Evolutionary conservation across 2,797 vertebrate species (phyloP), one percentile per base, ranked within the genome.

Genomic region (Pangasius mekongensis): DNA sequence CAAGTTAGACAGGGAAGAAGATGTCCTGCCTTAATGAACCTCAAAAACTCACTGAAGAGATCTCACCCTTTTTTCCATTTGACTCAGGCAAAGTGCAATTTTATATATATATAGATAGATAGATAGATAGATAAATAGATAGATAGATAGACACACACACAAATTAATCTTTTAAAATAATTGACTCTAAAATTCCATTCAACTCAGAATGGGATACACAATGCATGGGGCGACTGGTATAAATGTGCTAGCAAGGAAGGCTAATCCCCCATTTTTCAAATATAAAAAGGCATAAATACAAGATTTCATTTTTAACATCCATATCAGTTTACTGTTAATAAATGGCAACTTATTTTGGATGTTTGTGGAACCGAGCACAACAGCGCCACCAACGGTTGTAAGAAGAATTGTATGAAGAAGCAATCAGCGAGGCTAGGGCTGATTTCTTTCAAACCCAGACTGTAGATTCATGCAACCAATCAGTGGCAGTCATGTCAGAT

Each of bases 41-140:
- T 52, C n/a, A 39, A 14, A 82, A 62, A 58, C 36, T 58, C 20
- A 76, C 52, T 20, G 83, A 71, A 86, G 58, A 88, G 33, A 62
- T 78, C 47, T 24, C 22, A 36, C 33, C 6, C 6, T 43, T 83
- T 84, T 33, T 16, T 84, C 24, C 60, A 69, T 78, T 47, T 78
- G 39, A 27, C 2, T 64, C 30, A 64, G 20, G 11, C 16, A 43
- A 14, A 54, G 64, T 43, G 77, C 22, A 71, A 36, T 73, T 60
- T 14, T 66, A 30, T 30, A 33, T 22, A 71, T 10, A 73, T 3
- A 39, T 39, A 39, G 2, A 39, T 39, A 39, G 0, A 39, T 39
- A 39, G 0, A 39, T 39, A 39, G 3, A 39, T 39, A 39, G 2
- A 39, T 39, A 39, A 0, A 39, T 39, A 43, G 0, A 7, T 43